Base-by-base conservation (phyloP, 2,797 vertebrate species). In the Dicrostonyx torquatus region DNA sequence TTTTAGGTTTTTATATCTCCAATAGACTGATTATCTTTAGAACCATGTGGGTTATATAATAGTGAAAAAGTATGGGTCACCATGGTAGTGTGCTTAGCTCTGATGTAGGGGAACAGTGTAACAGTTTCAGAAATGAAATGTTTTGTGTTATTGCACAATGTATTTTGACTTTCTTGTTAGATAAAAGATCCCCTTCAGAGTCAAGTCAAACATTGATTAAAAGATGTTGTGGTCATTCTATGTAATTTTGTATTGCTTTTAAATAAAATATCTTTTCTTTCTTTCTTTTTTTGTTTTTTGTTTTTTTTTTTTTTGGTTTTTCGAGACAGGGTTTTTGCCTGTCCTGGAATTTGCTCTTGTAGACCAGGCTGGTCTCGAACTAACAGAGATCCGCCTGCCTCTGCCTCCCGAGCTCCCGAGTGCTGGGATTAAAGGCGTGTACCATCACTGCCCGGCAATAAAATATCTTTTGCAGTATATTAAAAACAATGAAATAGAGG, bases 261-360 rank as follows among this genome's bases (percentile, higher is more conserved):
- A 87, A 87, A 76, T 14, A 95, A 89, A 96, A 83, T 89, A 48
- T 89, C 10, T 53, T 88, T 85, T n/a, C n/a, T n/a, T n/a, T n/a
- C n/a, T n/a, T n/a, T n/a, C n/a, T n/a, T n/a, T n/a, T n/a, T n/a
- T n/a, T n/a, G n/a, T n/a, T n/a, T n/a, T n/a, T n/a, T n/a, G n/a
- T n/a, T n/a, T n/a, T n/a, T n/a, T n/a, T n/a, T n/a, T n/a, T n/a
- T n/a, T n/a, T n/a, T n/a, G n/a, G n/a, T n/a, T n/a, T n/a, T n/a
- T n/a, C n/a, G n/a, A n/a, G n/a, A n/a, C n/a, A n/a, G n/a, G n/a
- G n/a, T n/a, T n/a, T n/a, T n/a, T n/a, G n/a, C n/a, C n/a, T n/a
- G n/a, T n/a, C n/a, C n/a, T n/a, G n/a, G n/a, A n/a, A n/a, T n/a
- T n/a, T n/a, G n/a, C n/a, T n/a, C n/a, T n/a, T n/a, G n/a, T n/a